phyloP scores from a whole-genome alignment of 53 echinoderm and acorn worm genomes.

The Apostichopus leukothele region DNA sequence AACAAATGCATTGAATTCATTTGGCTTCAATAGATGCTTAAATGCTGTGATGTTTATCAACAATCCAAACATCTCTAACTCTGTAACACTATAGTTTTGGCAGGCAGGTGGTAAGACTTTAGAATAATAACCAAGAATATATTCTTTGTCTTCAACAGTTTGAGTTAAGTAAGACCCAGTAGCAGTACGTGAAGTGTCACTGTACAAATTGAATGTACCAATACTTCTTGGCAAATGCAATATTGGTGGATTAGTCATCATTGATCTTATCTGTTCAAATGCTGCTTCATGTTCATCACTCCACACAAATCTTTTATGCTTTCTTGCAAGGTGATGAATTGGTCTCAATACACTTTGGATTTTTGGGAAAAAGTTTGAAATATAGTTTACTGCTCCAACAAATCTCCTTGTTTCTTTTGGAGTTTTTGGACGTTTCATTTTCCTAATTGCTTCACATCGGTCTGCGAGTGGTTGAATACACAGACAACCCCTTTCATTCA shows the following conservation, averaged over 20 bases:
- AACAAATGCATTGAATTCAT: slow-evolving; percentile 49
- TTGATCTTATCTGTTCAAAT: slow-evolving; percentile 34
- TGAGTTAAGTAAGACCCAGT: slow-evolving; percentile 54
- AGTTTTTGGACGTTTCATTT: background rate
- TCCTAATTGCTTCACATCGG: slow-evolving; percentile 18
- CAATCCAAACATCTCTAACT: slow-evolving; percentile 50
- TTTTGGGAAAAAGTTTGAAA: background rate
- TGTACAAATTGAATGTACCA: slow-evolving; percentile 34
- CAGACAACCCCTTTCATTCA: background rate
- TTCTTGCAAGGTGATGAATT: slow-evolving; percentile 17
- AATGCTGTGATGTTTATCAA: slow-evolving; percentile 46
- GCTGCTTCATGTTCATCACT: slow-evolving; percentile 42
- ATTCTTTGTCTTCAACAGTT: slow-evolving; percentile 37
- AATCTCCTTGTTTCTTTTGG: slow-evolving; percentile 27
- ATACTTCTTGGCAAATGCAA: slow-evolving; percentile 43
- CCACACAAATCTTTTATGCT: slow-evolving; percentile 40
- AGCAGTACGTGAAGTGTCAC: slow-evolving; percentile 49
- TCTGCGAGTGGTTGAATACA: slow-evolving; percentile 1
- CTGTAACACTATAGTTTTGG: slow-evolving; percentile 48
- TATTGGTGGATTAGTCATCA: slow-evolving; percentile 36
- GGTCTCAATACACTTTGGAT: slow-evolving; percentile 32
- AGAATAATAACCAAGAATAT: slow-evolving; percentile 44
- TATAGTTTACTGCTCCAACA: slow-evolving; percentile 48
- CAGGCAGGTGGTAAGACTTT: slow-evolving; percentile 47
- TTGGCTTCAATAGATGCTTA: slow-evolving; percentile 38